Percentiles rank a stretch among this genome's conserved stretches.
phyloP scores from a whole-genome alignment of 2,113 vertebrate genomes.

The Podarcis muralis region DNA sequence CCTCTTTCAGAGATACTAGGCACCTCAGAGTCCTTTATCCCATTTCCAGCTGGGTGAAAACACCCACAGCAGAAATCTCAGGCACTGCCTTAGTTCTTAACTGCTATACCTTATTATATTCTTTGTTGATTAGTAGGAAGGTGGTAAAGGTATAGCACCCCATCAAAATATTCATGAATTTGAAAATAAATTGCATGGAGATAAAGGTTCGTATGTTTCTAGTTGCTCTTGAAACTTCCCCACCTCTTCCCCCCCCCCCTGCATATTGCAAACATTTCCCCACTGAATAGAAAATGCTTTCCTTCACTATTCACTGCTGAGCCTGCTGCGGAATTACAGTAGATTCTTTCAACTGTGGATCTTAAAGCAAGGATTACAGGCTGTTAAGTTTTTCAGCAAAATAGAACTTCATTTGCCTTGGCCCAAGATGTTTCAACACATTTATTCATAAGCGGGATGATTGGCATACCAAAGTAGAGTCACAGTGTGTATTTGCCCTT shows the following conservation, averaged over 20 bases:
- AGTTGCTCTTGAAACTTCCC: neutral
- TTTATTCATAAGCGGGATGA: conserved; percentile 46
- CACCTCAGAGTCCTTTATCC: neutral
- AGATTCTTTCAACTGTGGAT: neutral
- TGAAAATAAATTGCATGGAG: neutral
- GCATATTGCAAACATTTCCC: neutral
- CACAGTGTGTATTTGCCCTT: neutral
- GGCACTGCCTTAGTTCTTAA: neutral
- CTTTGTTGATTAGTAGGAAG: fast-evolving
- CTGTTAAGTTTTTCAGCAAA: conserved; percentile 13
- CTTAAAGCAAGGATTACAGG: conserved; percentile 41
- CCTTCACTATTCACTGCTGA: neutral
- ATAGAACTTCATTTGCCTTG: conserved; percentile 47
- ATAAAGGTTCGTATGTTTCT: neutral
- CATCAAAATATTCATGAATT: neutral
- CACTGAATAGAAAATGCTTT: neutral
- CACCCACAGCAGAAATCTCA: fast-evolving
- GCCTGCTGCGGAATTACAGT: conserved; percentile 14
- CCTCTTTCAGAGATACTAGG: neutral
- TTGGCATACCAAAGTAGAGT: conserved; percentile 51
- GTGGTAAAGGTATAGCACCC: neutral
- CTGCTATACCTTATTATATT: fast-evolving
- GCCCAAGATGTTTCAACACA: conserved; percentile 41
- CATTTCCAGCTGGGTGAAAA: neutral
- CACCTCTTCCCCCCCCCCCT: neutral